A percentile compares a stretch with the other conserved stretches of the same genome.
Evolutionary conservation across 53 echinoderm and acorn worm genomes (phyloP).

Genomic region (Crossaster papposus): DNA sequence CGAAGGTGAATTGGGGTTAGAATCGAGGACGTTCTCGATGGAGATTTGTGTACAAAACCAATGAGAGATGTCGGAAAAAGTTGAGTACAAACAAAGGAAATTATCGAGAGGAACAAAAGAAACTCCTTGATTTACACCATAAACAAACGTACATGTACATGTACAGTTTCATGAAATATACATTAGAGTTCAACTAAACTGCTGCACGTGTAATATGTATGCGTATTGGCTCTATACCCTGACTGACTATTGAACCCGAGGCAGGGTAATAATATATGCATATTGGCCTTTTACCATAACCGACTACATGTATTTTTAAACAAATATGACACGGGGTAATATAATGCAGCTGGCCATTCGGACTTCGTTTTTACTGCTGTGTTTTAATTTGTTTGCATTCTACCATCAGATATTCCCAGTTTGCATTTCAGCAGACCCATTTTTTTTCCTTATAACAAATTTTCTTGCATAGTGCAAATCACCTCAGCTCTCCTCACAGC

Average conservation of each 20-base stretch:
- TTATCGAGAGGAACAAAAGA: too few relatives aligned
- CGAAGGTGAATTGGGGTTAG: too few relatives aligned
- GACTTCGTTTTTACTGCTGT: too few relatives aligned
- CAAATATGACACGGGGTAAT: neutral
- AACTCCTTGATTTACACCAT: too few relatives aligned
- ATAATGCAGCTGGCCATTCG: too few relatives aligned
- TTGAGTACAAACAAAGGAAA: too few relatives aligned
- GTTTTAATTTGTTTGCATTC: neutral
- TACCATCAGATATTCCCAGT: neutral
- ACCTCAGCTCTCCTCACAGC: neutral
- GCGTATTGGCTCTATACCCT: neutral
- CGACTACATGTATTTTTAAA: too few relatives aligned
- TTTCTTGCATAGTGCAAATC: neutral
- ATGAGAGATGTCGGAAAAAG: too few relatives aligned
- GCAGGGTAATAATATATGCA: neutral
- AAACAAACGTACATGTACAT: too few relatives aligned
- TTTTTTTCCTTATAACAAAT: neutral
- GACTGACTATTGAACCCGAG: neutral
- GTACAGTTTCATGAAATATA: neutral
- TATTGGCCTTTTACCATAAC: neutral
- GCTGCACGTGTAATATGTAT: neutral
- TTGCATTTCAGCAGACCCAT: too few relatives aligned
- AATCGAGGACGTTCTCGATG: too few relatives aligned
- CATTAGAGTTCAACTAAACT: neutral
- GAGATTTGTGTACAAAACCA: too few relatives aligned